These are phyloP conservation scores for Gallinago undulata DNA, from an alignment of 2,113 vertebrate genomes.

Conservation along the genomic window DNA sequence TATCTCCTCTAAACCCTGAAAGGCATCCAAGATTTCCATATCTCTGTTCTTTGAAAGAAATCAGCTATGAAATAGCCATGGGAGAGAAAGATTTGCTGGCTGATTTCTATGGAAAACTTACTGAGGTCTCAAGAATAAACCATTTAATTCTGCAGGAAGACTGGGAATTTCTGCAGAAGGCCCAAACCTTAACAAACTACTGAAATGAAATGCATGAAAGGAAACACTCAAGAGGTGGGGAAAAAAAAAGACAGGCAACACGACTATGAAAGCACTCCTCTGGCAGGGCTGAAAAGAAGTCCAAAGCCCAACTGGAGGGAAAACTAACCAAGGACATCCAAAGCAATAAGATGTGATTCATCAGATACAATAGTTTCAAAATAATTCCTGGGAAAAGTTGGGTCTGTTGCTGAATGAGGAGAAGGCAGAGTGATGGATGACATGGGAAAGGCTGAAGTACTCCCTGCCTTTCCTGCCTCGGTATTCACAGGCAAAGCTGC, in stretches of 20 bases:
- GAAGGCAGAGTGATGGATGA: fast-evolving
- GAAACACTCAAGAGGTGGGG: background rate
- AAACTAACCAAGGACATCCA: background rate
- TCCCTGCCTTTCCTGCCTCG: background rate
- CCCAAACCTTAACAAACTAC: background rate
- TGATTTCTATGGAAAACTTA: background rate
- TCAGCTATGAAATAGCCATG: background rate
- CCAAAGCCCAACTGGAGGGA: background rate
- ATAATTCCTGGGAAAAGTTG: background rate
- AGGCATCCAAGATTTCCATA: background rate
- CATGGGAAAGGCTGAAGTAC: background rate
- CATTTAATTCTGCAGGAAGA: background rate
- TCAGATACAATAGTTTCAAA: fast-evolving
- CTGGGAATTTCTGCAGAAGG: background rate
- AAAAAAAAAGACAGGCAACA: background rate
- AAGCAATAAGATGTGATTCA: background rate
- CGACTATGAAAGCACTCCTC: background rate
- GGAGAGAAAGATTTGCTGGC: background rate
- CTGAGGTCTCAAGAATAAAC: background rate
- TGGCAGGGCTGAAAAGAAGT: background rate
- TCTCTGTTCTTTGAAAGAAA: background rate
- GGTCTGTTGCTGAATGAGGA: background rate
- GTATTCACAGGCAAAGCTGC: background rate
- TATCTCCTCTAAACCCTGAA: background rate
- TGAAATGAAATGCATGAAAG: background rate